Base-by-base conservation (phyloP, 2,888 invertebrate genomes). In the Acleris emargana region DNA sequence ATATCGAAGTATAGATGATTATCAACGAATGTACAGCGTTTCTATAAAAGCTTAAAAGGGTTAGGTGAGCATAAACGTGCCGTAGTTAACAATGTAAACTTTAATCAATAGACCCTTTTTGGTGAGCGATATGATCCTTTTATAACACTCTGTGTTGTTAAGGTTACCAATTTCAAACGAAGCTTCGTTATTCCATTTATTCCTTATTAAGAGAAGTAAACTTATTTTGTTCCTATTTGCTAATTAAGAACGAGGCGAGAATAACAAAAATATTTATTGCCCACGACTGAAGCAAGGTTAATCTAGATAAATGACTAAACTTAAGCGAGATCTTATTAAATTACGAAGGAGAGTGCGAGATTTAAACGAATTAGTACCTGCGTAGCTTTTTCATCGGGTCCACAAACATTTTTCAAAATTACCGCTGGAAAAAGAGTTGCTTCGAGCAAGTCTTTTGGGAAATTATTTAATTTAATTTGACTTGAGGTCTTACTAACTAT, bases 251-350 rank as follows among this genome's bases (percentile, higher is more conserved):
- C 11, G 6, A 16, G 20, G 51, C 25, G 32, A 3, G 49, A 38
- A 38, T 52, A 58, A 47, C 17, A 47, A 58, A 54, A 59, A 49
- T 64, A 64, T 64, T 54, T 59, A 64, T 59, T 54, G 20, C 54
- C 42, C 20, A 32, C 54, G 54, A 32, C 64, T 59, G 28, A 64
- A 43, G 42, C 49, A 64, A 58, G 49, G 64, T 59, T 64, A 64
- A 51, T 60, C 60, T 51, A 64, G 60, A 64, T 55, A 17, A 64
- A 64, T 64, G 60, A 50, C 60, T 60, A 60, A 60, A 64, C 64
- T 64, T 51, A 43, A 60, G 54, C 43, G 20, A 64, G 60, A 64
- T 64, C 55, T 60, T 64, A 50, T 60, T 55, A 51, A 55, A 60
- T 64, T 64, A 51, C 43, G 54, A 22, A 64, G 55, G 55, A 64